phyloP scores from a whole-genome alignment of 2,888 invertebrate genomes.

The Mellilla xanthometata region DNA sequence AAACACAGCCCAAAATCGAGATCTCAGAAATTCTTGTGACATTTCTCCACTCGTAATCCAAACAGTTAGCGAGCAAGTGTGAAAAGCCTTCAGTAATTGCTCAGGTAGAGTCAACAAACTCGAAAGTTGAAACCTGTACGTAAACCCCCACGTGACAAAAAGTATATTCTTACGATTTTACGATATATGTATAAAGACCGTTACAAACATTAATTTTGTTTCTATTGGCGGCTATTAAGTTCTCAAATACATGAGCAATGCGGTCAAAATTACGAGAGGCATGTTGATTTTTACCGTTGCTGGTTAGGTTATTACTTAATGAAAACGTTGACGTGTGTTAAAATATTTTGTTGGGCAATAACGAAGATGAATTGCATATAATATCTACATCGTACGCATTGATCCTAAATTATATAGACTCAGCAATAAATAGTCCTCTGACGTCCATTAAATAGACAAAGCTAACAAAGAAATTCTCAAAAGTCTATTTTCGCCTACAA shows the following conservation, averaged over 20 bases:
- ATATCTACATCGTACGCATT: no score
- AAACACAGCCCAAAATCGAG: constrained; percentile 29
- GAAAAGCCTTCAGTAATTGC: constrained; percentile 73
- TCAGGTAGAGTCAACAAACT: constrained; percentile 49
- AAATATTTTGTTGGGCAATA: not conserved
- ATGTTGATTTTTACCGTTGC: constrained; percentile 14
- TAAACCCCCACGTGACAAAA: constrained; percentile 1
- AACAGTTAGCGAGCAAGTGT: constrained; percentile 69
- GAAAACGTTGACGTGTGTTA: constrained; percentile 1
- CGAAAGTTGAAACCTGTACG: constrained; percentile 4
- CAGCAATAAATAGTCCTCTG: no score
- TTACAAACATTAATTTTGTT: constrained; percentile 20
- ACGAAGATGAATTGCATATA: constrained; percentile 1
- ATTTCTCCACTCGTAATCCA: constrained; percentile 59
- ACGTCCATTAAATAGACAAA: not conserved
- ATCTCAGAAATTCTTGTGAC: constrained; percentile 55
- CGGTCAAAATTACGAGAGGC: constrained; percentile 21
- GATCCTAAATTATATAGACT: not conserved
- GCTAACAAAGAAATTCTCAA: constrained; percentile 20
- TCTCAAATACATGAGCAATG: constrained; percentile 10
- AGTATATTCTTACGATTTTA: constrained; percentile 5
- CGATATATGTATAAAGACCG: constrained; percentile 5
- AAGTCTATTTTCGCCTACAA: constrained; percentile 22
- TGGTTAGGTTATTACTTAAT: constrained; percentile 16
- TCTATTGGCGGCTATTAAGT: constrained; percentile 16